Percentiles rank a stretch among this genome's conserved stretches.
phyloP scores from a whole-genome alignment of 2,888 invertebrate genomes.

The Lithophane leautieri region DNA sequence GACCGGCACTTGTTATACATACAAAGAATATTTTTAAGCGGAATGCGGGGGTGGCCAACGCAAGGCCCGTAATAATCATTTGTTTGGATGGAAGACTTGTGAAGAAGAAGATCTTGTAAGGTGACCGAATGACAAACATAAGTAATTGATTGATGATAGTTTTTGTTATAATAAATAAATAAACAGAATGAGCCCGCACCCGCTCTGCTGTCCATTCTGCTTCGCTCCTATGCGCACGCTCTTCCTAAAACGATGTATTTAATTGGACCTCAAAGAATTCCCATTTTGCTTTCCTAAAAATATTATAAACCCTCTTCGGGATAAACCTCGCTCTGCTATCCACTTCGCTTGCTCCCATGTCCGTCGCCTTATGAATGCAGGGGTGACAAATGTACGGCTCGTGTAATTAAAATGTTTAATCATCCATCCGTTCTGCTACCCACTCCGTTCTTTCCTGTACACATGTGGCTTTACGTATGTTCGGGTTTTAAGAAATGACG shows the following conservation, averaged over 20 bases:
- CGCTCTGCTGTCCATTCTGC: slow-evolving; percentile 65
- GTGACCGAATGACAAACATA: background rate
- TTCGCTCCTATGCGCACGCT: background rate
- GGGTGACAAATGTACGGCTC: slow-evolving; percentile 78
- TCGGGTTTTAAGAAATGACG: slow-evolving; percentile 66
- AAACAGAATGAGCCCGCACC: background rate
- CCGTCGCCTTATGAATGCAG: slow-evolving; percentile 32
- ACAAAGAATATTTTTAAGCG: background rate
- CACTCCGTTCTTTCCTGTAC: background rate
- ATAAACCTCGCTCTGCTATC: background rate
- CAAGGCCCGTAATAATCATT: background rate
- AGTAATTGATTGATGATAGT: background rate
- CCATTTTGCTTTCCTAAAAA: no score
- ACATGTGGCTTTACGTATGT: background rate
- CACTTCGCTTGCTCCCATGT: background rate
- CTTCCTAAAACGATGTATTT: background rate
- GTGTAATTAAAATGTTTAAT: slow-evolving; percentile 68
- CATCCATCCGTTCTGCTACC: background rate
- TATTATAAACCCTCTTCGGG: no score
- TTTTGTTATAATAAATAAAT: background rate
- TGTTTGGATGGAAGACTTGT: background rate
- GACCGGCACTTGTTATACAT: slow-evolving; percentile 56
- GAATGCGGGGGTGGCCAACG: background rate
- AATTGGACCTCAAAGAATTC: no score
- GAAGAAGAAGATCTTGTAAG: background rate